phyloP scores from a whole-genome alignment of 2,797 vertebrate genomes.

The Ammospiza maritima region DNA sequence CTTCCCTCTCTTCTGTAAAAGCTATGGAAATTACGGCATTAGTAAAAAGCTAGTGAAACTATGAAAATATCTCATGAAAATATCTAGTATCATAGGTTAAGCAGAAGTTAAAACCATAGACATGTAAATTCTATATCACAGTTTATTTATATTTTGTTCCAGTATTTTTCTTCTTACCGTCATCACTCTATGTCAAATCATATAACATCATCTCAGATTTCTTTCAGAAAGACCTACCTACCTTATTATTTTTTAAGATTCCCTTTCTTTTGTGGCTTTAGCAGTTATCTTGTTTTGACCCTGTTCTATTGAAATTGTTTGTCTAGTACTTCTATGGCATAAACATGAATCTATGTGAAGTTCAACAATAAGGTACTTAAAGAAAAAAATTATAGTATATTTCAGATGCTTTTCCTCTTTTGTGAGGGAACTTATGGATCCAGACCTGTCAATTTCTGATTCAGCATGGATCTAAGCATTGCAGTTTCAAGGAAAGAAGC shows the following conservation, averaged over 20 bases:
- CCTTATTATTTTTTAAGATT: background rate
- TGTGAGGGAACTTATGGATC: background rate
- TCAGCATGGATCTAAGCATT: background rate
- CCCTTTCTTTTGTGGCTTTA: background rate
- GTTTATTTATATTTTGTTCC: background rate
- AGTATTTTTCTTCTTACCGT: background rate
- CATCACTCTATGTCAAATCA: background rate
- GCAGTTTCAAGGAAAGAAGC: background rate
- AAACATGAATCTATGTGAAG: background rate
- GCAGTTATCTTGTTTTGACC: background rate
- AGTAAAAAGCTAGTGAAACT: background rate
- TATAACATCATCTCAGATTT: background rate
- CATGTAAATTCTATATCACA: background rate
- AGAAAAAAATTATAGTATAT: background rate
- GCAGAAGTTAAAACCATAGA: background rate
- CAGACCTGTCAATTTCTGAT: background rate
- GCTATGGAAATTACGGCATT: background rate
- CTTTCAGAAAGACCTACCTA: background rate
- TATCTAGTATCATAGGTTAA: background rate
- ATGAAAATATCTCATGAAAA: background rate
- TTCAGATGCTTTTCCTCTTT: background rate
- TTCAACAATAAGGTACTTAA: background rate
- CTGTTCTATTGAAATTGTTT: background rate
- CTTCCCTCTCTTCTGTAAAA: fast-evolving
- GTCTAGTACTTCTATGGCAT: background rate